Evolutionary conservation across 2,797 vertebrate genomes (phyloP), one percentile per base, ranked within the genome.

Genomic region (Hyperoplus immaculatus): DNA sequence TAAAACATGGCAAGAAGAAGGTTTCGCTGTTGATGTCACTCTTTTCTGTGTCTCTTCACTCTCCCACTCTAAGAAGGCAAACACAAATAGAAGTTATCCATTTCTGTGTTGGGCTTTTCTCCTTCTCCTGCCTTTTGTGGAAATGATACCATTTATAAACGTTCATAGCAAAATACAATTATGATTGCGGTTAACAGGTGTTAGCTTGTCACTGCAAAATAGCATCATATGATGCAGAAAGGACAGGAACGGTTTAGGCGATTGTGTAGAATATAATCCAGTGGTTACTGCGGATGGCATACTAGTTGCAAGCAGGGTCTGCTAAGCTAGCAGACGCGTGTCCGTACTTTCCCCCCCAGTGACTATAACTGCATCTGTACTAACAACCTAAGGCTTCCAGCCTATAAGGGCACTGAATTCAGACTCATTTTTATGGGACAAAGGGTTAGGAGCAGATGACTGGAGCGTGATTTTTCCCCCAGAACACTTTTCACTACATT

Each of bases 81-180:
- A 65, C 41, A 72, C 73, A 86, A 76, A 85, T 73, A 76, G 62
- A 80, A 69, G 47, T 77, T 74, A 88, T 80, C 57, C 10, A 12
- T 53, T 41, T 51, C 51, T 66, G 77, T 77, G 50, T 68, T 21
- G 53, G 5, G 75, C 47, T 21, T 3, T 50, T 70, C 51, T 43
- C 9, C 21, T 51, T 46, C 0, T 7, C 62, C 60, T 46, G 67
- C 62, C 45, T 47, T 69, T 45, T 15, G 5, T 54, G 76, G 59
- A 29, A 60, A 61, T 53, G 50, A 54, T 16, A 12, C 21, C 14
- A 43, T 51, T 73, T 49, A 12, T 12, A 43, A 51, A 41, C 43
- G 65, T 49, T 56, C 77, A 66, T 16, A 57, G 56, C 56, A 39
- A 21, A 64, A 69, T 64, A 29, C 63, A 47, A 69, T 78, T 75